A percentile compares a stretch with the other conserved stretches of the same genome.
phyloP scores from a whole-genome alignment of 2,888 invertebrate genomes.

The Griposia aprilina region DNA sequence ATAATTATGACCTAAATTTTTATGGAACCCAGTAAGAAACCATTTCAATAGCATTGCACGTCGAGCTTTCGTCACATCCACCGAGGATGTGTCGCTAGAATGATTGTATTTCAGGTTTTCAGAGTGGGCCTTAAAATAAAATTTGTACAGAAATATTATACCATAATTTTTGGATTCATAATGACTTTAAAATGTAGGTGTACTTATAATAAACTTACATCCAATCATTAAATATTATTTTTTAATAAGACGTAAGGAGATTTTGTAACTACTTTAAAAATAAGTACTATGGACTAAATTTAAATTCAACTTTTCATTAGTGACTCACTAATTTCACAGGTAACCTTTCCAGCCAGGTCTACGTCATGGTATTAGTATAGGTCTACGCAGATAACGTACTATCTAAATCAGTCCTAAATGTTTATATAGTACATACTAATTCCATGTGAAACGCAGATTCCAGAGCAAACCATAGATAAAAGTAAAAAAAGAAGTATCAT shows the following conservation, averaged over 20 bases:
- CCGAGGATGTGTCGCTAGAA: not conserved
- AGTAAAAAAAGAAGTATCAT: not conserved
- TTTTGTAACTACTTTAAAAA: not conserved
- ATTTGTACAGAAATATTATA: too few relatives aligned
- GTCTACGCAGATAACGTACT: not conserved
- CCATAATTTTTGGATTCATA: not conserved
- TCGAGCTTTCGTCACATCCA: not conserved
- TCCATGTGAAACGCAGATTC: not conserved
- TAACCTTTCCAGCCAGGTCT: not conserved
- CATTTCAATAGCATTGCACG: too few relatives aligned
- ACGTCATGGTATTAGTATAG: not conserved
- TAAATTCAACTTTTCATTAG: not conserved
- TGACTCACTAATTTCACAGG: not conserved
- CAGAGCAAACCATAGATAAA: not conserved
- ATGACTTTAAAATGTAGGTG: not conserved
- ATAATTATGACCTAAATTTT: not conserved
- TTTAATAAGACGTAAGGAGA: not conserved
- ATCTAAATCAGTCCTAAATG: not conserved
- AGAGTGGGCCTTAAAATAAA: too few relatives aligned
- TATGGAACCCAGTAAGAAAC: not conserved
- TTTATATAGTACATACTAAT: not conserved
- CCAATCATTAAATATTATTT: not conserved
- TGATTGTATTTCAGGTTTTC: not conserved
- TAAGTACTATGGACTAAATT: not conserved
- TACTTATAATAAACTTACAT: not conserved